A percentile compares a stretch with the other conserved stretches of the same genome.
These are phyloP conservation scores for Mythimna ferrago DNA, from an alignment of 2,888 invertebrate species.

Conservation along the genomic window DNA sequence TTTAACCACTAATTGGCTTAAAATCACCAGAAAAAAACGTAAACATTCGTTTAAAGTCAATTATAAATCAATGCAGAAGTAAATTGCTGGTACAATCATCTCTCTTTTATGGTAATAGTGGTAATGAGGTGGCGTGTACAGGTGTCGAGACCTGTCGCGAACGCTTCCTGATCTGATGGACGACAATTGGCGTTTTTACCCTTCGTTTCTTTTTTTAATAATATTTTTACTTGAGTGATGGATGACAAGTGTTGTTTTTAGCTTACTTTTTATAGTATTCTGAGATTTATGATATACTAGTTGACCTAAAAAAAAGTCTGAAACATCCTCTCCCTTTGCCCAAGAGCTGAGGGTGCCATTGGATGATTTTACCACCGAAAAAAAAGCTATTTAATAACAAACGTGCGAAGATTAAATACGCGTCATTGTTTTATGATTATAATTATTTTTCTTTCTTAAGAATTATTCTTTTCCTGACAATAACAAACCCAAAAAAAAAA, in stretches of 20 bases:
- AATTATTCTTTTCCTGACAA: too few species aligned
- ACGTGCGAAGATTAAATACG: too few species aligned
- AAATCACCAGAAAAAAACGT: constrained; percentile 51
- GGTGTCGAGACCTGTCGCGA: constrained; percentile 56
- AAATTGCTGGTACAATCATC: constrained; percentile 62
- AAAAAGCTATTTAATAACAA: too few species aligned
- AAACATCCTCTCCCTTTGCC: too few species aligned
- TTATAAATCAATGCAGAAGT: constrained; percentile 59
- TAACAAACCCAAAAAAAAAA: too few species aligned
- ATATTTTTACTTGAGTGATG: constrained; percentile 38
- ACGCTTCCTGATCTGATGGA: constrained; percentile 59
- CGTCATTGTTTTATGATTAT: too few species aligned
- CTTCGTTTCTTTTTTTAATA: constrained; percentile 22
- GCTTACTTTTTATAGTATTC: constrained; percentile 1
- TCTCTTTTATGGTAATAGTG: constrained; percentile 64
- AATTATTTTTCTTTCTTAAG: too few species aligned
- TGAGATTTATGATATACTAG: constrained; percentile 4
- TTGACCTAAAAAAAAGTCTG: too few species aligned
- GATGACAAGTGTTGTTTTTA: constrained; percentile 24
- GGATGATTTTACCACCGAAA: too few species aligned
- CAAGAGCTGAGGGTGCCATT: too few species aligned
- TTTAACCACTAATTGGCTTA: constrained; percentile 62
- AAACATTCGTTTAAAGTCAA: constrained; percentile 56
- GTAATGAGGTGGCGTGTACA: constrained; percentile 64
- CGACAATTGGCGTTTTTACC: constrained; percentile 53